Conservation (phyloP, 2,113 vertebrate genomes). For the Corvus cornix region DNA sequence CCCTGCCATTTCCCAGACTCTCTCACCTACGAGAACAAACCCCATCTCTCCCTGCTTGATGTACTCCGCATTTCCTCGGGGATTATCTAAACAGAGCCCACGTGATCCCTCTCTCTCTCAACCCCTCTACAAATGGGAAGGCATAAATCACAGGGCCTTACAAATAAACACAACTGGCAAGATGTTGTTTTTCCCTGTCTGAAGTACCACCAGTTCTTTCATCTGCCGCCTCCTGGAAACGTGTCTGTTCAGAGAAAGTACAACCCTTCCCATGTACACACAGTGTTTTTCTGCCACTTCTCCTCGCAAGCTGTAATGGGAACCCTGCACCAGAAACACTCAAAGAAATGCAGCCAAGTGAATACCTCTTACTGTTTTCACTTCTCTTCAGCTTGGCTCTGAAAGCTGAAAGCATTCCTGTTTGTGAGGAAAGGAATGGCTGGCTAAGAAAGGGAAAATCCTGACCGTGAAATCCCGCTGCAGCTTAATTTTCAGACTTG, state of each 20-base stretch:
- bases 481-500: conserved; percentile 29
- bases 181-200: conserved; percentile 72
- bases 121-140: conserved; percentile 64
- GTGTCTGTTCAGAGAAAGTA: conserved; percentile 27
- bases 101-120: conserved; percentile 42
- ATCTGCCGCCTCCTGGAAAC: conserved; percentile 66
- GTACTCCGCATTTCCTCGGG: conserved; percentile 56
- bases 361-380: conserved; percentile 50
- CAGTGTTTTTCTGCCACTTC: conserved; percentile 41
- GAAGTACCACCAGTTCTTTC: conserved; percentile 64
- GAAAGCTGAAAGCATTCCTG: conserved; percentile 56
- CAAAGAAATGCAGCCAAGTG: conserved; percentile 39
- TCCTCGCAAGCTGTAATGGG: conserved; percentile 37
- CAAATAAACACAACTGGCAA: conserved; percentile 76
- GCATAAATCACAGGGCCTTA: conserved; percentile 70
- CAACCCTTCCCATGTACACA: conserved; percentile 55
- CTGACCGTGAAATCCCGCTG: conserved; percentile 13
- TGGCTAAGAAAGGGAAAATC: conserved; percentile 41
- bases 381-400: conserved; percentile 47
- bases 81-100: conserved; percentile 76
- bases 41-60: conserved; percentile 32
- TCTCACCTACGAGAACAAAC: conserved; percentile 46
- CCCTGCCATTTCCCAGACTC: conserved; percentile 39
- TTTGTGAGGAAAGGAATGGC: conserved; percentile 22
- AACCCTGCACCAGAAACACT: conserved; percentile 21